Evolutionary conservation across 2,888 invertebrate genomes (phyloP).

Genomic region (Pyrrhosoma nymphula): DNA sequence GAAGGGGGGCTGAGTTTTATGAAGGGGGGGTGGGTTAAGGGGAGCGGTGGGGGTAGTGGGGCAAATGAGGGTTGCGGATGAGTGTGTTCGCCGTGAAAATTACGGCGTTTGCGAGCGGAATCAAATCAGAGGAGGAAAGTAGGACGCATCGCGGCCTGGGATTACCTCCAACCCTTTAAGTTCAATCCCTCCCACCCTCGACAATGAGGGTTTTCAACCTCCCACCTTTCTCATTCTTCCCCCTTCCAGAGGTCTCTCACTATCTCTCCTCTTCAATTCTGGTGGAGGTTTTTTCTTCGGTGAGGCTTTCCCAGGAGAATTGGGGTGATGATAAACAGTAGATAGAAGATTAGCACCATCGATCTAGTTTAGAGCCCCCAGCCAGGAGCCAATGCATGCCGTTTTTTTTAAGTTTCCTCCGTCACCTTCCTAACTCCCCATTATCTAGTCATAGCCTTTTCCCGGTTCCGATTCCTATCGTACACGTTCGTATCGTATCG

Average conservation of each 20-base stretch:
- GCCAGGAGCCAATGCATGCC: too few relatives aligned
- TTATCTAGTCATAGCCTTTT: too few relatives aligned
- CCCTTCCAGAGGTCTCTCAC: neutral
- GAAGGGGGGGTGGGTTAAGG: neutral
- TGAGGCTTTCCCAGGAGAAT: neutral
- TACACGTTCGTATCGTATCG: too few relatives aligned
- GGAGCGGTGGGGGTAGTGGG: neutral
- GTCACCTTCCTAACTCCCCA: too few relatives aligned
- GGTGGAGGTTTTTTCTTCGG: neutral
- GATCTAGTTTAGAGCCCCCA: too few relatives aligned
- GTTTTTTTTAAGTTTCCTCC: too few relatives aligned
- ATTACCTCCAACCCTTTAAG: neutral
- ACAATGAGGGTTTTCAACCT: too few relatives aligned
- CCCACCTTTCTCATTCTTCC: neutral
- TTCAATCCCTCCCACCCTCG: too few relatives aligned
- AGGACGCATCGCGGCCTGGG: neutral
- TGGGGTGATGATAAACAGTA: too few relatives aligned
- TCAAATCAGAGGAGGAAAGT: conserved; percentile 11
- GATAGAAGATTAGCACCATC: too few relatives aligned
- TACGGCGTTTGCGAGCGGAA: neutral
- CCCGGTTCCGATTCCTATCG: too few relatives aligned
- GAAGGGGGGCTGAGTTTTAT: neutral
- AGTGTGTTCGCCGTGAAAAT: neutral
- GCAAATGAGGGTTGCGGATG: neutral
- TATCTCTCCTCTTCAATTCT: neutral